Base-by-base conservation (phyloP, 2,888 invertebrate species). In the Desoria tigrina region DNA sequence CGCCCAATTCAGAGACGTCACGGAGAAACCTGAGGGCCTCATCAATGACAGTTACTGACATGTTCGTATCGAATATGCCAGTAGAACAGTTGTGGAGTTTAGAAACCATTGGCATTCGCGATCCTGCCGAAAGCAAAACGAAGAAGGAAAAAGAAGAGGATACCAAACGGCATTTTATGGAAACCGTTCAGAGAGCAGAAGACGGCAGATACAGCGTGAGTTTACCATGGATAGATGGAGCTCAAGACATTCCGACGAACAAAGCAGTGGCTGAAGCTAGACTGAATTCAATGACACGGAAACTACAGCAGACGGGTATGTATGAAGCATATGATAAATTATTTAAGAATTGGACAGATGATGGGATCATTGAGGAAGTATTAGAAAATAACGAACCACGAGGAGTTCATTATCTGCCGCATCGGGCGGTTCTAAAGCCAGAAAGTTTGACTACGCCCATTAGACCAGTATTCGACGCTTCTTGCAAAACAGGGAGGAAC, bases 291-390 rank as follows among this genome's bases (percentile, higher is more conserved):
- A 26, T 21, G 16, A 58, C 58, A 11, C 4, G 26, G n/a, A 42
- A 42, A 21, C 2, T 58, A 9, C 21, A n/a, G n/a, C 16, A 2
- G 6, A 24, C 21, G 1, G 42, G 42, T 2, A n/a, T 4, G 4
- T n/a, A 37, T n/a, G 54, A 61, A 14, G 21, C 2, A 11, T 61
- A 61, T 21, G 37, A 54, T n/a, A 7, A 9, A 7, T 42, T 61
- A 16, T 53, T 61, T 26, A 32, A 39, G 4, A 55, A 39, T 11
- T 61, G 61, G 61, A 58, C 61, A 28, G 2, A 21, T 9, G 51
- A 72, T 23, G 74, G 72, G 1, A 71, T 78, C 2, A 77, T 78
- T 1, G 77, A 78, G 37, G 59, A 53, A 23, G 76, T 77, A 1
- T 67, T 74, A 56, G 21, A 49, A 63, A 24, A 56, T 56, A 1